Evolutionary conservation across 2,888 invertebrate genomes (phyloP), one percentile per base, ranked within the genome.

Genomic region (Phania funesta): DNA sequence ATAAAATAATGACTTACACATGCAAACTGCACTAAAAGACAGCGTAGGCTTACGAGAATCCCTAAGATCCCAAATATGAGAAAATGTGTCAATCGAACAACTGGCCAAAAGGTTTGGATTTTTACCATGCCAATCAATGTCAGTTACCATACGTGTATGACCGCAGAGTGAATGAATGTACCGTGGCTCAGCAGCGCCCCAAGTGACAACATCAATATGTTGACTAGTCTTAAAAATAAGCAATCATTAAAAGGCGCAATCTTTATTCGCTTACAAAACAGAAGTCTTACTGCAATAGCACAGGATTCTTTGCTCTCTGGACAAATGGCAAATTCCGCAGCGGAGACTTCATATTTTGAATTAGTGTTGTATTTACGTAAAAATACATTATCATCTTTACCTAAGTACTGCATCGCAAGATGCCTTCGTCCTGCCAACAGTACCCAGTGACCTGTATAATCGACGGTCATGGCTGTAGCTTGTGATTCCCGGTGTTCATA

Each of bases 31-130:
- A 86, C 97, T 96, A 38, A 98, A 91, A 5, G 98, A 97, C 54
- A 96, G 91, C 13, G 94, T 93, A 18, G 98, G 98, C 89, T 95
- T 95, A 81, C 96, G 93, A 8, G 95, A 93, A 91, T 98, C 97
- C 86, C 98, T 92, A 64, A 97, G 92, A 89, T 99, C 98, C 98
- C 98, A 98, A 74, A 98, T 93, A 89, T 98, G 96, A 41, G 98
- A 97, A 87, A 95, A 98, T 46, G 97, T 97, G 89, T 98, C 98
- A 68, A 97, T 96, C 4, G 98, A 98, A 88, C 97, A 98, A 52
- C 98, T 97, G 8, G 98, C 96, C 76, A 96, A 89, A 56, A 95
- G 90, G 89, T 95, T 94, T 1, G 95, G 93, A 88, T 96, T 94
- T 88, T 94, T 93, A 62, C 93, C 93, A 87, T 98, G 97, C 96